These are phyloP conservation scores for Chalcis sispes DNA, from an alignment of 2,888 invertebrate genomes.

Conservation along the genomic window DNA sequence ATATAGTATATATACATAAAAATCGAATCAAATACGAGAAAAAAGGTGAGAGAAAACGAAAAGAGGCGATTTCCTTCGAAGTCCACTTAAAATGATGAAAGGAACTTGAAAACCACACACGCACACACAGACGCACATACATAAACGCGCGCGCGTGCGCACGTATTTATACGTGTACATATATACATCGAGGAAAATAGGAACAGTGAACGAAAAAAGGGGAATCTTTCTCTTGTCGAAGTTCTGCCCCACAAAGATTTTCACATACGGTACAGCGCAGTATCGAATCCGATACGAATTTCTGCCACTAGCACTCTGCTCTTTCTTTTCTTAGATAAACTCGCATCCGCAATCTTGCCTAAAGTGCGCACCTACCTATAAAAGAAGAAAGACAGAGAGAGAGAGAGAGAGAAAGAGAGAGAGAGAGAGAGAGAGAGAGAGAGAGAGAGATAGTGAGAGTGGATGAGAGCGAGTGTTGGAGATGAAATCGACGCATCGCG, in stretches of 20 bases:
- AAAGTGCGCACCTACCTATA: neutral
- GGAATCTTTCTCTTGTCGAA: conserved; percentile 17
- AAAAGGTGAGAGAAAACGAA: neutral
- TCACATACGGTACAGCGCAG: neutral
- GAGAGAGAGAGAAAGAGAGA: too few species aligned
- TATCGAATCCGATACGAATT: conserved; percentile 18
- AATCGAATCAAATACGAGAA: neutral
- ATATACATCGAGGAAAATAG: conserved; percentile 27
- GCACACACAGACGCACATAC: too few species aligned
- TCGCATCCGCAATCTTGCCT: neutral
- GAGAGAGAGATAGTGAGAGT: conserved; percentile 2
- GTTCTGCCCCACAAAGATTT: conserved; percentile 18
- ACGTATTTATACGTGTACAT: too few species aligned
- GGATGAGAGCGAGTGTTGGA: too few species aligned
- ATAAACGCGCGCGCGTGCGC: too few species aligned
- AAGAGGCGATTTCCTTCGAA: conserved; percentile 28
- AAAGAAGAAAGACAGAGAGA: too few species aligned
- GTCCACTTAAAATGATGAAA: conserved; percentile 48
- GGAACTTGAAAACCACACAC: too few species aligned
- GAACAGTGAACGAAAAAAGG: neutral
- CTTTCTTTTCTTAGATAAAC: conserved; percentile 11
- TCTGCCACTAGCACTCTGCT: neutral
- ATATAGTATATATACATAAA: conserved; percentile 19
- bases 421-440: neutral
- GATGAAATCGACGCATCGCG: conserved; percentile 34